A percentile compares a stretch with the other conserved stretches of the same genome.
These are phyloP conservation scores for Camponotus fellah DNA, from an alignment of 2,888 invertebrate genomes.

Conservation along the genomic window DNA sequence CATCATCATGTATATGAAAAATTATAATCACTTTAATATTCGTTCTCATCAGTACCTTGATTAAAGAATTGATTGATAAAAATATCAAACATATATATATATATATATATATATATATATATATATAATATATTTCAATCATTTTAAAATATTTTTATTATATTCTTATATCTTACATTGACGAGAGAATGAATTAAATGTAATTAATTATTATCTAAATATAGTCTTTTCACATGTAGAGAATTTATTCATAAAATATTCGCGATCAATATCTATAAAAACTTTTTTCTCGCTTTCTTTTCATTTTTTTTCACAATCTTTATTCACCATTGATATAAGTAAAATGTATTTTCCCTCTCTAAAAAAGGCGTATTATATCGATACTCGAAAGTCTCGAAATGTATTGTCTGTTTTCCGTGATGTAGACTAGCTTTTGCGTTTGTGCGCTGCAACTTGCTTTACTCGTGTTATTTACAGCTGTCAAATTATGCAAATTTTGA, in stretches of 20 bases:
- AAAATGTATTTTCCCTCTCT: not conserved
- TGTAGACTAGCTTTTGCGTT: too few species aligned
- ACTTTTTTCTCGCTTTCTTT: not conserved
- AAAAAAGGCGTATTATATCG: too few species aligned
- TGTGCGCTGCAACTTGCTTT: too few species aligned
- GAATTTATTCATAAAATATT: not conserved
- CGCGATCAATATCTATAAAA: not conserved
- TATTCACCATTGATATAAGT: not conserved
- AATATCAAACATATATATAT: not conserved
- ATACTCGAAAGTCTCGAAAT: too few species aligned
- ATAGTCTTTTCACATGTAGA: not conserved
- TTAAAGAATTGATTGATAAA: not conserved
- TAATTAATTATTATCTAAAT: not conserved
- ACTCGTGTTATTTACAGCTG: too few species aligned
- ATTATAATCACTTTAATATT: constrained; percentile 8
- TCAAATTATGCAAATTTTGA: too few species aligned
- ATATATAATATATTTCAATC: not conserved
- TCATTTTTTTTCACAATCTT: not conserved
- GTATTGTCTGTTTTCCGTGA: too few species aligned
- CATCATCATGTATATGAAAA: not conserved
- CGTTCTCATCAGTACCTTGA: not conserved
- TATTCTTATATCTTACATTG: not conserved
- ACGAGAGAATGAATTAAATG: not conserved
- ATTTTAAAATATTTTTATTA: not conserved
- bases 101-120: not conserved